Conservation (phyloP, 2,113 vertebrate species). For the Peromyscus polionotus region DNA sequence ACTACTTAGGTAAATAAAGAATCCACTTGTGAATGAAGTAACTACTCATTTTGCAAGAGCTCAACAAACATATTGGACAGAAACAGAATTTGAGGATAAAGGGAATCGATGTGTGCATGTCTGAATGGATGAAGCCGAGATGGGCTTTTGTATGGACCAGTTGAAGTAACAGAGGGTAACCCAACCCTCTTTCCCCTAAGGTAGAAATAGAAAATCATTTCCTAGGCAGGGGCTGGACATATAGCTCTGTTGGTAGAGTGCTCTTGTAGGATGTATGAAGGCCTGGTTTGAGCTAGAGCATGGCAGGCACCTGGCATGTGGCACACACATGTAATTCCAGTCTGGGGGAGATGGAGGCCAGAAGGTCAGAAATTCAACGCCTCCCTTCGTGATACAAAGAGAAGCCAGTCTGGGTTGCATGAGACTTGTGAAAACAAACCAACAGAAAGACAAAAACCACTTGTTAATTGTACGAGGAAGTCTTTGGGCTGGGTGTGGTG, state of each 20-base stretch:
- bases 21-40: not conserved
- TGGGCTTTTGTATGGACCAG: not conserved
- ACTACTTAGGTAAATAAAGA: not conserved
- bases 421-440: not conserved
- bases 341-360: not conserved
- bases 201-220: not conserved
- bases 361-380: not conserved
- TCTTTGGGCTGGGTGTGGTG: not conserved
- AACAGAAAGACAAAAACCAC: not conserved
- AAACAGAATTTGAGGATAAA: not conserved
- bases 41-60: not conserved
- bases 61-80: not conserved
- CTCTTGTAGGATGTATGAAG: not conserved
- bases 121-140: not conserved
- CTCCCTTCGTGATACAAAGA: too few species aligned
- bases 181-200: not conserved
- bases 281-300: not conserved
- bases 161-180: not conserved
- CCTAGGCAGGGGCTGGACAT: not conserved
- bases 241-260: not conserved
- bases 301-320: not conserved
- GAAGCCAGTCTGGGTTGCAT: not conserved
- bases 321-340: not conserved
- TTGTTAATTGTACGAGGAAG: not conserved
- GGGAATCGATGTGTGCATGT: not conserved